Evolutionary conservation across 2,888 invertebrate species (phyloP).

Genomic region (Meloe dianella): DNA sequence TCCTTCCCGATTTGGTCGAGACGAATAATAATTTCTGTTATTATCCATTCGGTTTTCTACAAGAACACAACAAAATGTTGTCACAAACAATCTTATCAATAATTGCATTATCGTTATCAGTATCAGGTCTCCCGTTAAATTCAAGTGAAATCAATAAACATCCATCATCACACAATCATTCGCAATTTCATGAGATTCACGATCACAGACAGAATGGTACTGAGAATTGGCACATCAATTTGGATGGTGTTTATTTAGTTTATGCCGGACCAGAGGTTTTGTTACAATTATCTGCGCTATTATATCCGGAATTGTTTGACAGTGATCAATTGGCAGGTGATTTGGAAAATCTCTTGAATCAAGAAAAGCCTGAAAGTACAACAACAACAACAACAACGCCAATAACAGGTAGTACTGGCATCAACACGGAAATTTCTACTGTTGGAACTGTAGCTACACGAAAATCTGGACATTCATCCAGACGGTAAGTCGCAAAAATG

Average conservation of each 20-base stretch:
- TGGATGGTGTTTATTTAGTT: conserved; percentile 73
- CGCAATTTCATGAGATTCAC: conserved; percentile 50
- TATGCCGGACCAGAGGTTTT: conserved; percentile 69
- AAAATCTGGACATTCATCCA: neutral
- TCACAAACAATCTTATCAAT: neutral
- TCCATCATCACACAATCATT: conserved; percentile 28
- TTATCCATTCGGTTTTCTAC: conserved; percentile 6
- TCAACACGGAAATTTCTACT: conserved; percentile 15
- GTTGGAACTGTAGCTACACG: neutral
- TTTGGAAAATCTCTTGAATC: conserved; percentile 16
- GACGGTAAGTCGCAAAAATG: neutral
- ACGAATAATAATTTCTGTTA: neutral
- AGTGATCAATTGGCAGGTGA: conserved; percentile 37
- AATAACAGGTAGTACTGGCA: neutral
- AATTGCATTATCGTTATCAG: neutral
- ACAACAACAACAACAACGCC: conserved; percentile 1
- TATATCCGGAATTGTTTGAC: conserved; percentile 50
- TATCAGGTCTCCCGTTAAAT: neutral
- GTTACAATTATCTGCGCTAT: conserved; percentile 63
- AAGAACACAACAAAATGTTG: neutral
- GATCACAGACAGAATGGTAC: conserved; percentile 82
- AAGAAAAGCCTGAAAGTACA: conserved; percentile 23
- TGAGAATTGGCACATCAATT: conserved; percentile 74
- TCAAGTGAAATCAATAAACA: neutral
- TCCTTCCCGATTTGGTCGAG: neutral